phyloP scores from a whole-genome alignment of 2,113 vertebrate genomes.

The Herpetotheres cachinnans region DNA sequence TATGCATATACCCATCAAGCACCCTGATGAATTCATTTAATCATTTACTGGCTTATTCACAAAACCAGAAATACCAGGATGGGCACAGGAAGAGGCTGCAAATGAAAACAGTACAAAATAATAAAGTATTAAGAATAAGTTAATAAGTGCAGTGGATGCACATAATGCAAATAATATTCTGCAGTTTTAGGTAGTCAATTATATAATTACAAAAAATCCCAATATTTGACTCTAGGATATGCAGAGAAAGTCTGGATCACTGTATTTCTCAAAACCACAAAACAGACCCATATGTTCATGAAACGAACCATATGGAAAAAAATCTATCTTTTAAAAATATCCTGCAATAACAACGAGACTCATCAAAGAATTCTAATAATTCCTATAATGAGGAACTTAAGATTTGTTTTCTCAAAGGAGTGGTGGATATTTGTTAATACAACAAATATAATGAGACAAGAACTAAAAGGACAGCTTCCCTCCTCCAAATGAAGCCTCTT shows the following conservation, averaged over 20 bases:
- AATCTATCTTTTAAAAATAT: neutral
- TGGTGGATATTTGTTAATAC: neutral
- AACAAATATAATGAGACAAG: neutral
- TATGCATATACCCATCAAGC: neutral
- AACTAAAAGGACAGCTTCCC: neutral
- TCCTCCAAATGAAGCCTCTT: neutral
- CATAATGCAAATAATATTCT: neutral
- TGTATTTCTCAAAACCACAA: constrained; percentile 5
- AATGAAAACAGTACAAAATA: neutral
- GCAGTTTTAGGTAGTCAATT: neutral
- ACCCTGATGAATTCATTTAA: neutral
- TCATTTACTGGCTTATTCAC: neutral
- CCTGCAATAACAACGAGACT: neutral
- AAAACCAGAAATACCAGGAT: neutral
- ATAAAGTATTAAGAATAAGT: neutral
- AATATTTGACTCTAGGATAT: neutral
- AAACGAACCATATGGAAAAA: constrained; percentile 8
- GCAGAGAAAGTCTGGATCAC: constrained; percentile 3
- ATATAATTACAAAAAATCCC: neutral
- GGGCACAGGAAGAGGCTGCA: neutral
- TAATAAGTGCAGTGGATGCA: neutral
- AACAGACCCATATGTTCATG: neutral
- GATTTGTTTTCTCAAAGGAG: neutral
- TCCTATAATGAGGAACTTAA: neutral
- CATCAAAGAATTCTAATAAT: constrained; percentile 11